A percentile compares a stretch with the other conserved stretches of the same genome.
These are phyloP conservation scores for Galeruca laticollis DNA, from an alignment of 2,888 invertebrate species.

Conservation along the genomic window DNA sequence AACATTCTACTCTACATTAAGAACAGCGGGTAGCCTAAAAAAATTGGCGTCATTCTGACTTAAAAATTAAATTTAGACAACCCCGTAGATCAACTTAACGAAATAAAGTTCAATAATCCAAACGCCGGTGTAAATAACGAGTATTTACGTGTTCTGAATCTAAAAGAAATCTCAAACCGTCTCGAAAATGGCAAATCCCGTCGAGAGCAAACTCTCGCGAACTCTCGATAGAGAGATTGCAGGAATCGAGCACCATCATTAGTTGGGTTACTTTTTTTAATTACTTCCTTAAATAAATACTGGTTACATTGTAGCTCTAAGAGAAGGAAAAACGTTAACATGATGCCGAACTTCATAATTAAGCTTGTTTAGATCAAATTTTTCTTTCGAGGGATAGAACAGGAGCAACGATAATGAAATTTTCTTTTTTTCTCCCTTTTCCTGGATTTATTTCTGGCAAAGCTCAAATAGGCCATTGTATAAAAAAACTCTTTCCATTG, in stretches of 20 bases:
- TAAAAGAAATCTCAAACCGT: conserved; percentile 23
- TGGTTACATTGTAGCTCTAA: conserved; percentile 13
- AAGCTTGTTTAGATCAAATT: conserved; percentile 34
- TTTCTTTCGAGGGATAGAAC: conserved; percentile 22
- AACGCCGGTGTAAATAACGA: conserved; percentile 51
- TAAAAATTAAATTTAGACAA: neutral
- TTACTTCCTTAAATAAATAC: conserved; percentile 49
- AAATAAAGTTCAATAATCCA: conserved; percentile 47
- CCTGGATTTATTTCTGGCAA: neutral
- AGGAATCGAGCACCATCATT: conserved; percentile 45
- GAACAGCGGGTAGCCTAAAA: too few species aligned
- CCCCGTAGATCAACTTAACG: neutral
- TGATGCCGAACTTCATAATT: conserved; percentile 37
- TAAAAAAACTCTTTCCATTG: neutral
- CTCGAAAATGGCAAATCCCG: conserved; percentile 32
- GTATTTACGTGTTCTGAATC: conserved; percentile 48
- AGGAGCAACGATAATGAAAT: conserved; percentile 17
- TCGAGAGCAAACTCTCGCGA: conserved; percentile 26
- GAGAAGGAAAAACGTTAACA: conserved; percentile 37
- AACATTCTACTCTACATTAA: too few species aligned
- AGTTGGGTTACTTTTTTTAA: conserved; percentile 43
- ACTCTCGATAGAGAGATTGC: conserved; percentile 38
- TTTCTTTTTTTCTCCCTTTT: conserved; percentile 19
- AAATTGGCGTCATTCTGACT: neutral
- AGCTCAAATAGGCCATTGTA: neutral